Percentiles rank a stretch among this genome's conserved stretches.
Evolutionary conservation across 2,888 invertebrate genomes (phyloP).

Genomic region (Oscheius myriophilus): DNA sequence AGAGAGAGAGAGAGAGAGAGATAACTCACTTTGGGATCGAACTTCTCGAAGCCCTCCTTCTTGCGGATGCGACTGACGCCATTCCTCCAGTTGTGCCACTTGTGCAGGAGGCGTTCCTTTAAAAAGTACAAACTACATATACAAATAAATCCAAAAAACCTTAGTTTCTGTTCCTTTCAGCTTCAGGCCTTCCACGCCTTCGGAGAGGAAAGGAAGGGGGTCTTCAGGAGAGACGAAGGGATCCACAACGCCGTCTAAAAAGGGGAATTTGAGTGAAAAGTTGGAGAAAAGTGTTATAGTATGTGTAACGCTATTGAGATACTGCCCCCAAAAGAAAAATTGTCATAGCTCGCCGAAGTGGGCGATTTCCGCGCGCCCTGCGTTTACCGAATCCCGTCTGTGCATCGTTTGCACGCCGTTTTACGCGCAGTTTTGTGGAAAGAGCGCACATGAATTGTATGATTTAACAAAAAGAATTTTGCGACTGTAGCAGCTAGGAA

Average conservation of each 20-base stretch:
- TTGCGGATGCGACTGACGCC: conserved; percentile 62
- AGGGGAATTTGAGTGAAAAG: not conserved
- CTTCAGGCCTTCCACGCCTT: conserved; percentile 32
- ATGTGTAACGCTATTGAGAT: no score
- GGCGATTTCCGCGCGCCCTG: no score
- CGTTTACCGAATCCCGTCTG: no score
- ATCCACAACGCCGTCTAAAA: conserved; percentile 65
- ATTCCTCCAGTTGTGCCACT: conserved; percentile 57
- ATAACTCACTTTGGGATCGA: conserved; percentile 55
- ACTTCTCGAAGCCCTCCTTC: conserved; percentile 67
- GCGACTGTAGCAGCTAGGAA: no score
- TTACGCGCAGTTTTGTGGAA: no score
- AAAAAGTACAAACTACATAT: not conserved
- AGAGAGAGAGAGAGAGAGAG: not conserved
- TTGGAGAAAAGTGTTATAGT: no score
- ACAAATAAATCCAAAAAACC: conserved; percentile 1
- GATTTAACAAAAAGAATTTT: no score
- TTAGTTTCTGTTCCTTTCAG: conserved; percentile 27
- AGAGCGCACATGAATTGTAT: no score
- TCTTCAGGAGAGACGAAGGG: conserved; percentile 60
- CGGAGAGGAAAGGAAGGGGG: conserved; percentile 23
- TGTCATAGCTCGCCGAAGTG: no score
- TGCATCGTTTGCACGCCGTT: no score
- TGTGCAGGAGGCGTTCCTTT: conserved; percentile 50
- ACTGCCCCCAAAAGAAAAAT: no score